Base-by-base conservation (phyloP, 2,113 vertebrate genomes). In the Hippocampus abdominalis region DNA sequence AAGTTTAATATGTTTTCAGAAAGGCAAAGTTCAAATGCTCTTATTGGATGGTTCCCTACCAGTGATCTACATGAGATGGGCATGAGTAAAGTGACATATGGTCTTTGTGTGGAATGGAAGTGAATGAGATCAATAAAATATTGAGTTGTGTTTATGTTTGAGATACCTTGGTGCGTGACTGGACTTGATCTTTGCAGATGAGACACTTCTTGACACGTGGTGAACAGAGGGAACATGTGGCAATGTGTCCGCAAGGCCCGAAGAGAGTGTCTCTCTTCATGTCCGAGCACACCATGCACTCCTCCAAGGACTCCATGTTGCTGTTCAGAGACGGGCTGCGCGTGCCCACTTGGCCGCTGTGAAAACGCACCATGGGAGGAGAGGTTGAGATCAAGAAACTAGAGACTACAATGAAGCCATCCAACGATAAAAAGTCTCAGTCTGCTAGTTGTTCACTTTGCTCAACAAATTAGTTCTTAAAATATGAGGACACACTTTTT, bases 211-310 rank as follows among this genome's bases (percentile, higher is more conserved):
- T 99, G 86, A 99, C 97, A 4, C 97, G 94, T 15, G 97, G 96
- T 3, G 97, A 99, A 87, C 97, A 99, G n/a, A 99, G 93, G 44
- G 97, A 99, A 86, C 97, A 99, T 2, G 97, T 99, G 74, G 97
- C 96, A 77, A 99, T 98, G 87, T 99, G 97, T 64, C 97, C 97
- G 48, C 97, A 99, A 0, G 97, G 97, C n/a, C 96, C 97, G 81
- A 99, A 99, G 51, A 99, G 92, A 1, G 97, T 99, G 86, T 99
- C 97, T 71, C 97, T 92, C 90, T 99, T 99, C 95, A 98, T 94
- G 86, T 99, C 97, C 2, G 97, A 99, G 73, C 97, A 99, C 75
- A 99, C 97, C 97, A 99, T 98, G 62, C 97, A 99, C 83, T 99
- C 97, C 88, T 99, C 97, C 85, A 98, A 91, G 3, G 96, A 96